These are phyloP conservation scores for Tragelaphus imberbis DNA, from an alignment of 2,113 vertebrate species.

Conservation along the genomic window DNA sequence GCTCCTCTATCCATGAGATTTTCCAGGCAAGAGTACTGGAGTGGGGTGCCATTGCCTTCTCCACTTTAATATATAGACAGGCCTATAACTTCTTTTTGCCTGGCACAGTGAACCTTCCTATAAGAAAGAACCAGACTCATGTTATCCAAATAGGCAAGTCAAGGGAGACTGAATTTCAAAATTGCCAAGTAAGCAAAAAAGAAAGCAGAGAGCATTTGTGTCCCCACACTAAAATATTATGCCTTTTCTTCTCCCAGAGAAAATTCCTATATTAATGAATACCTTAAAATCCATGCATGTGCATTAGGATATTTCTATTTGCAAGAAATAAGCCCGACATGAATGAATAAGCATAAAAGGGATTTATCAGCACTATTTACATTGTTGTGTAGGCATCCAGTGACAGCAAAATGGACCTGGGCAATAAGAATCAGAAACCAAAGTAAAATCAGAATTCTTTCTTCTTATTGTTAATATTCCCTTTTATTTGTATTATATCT, in stretches of 20 bases:
- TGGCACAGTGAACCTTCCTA: not conserved
- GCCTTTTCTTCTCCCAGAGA: not conserved
- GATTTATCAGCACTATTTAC: not conserved
- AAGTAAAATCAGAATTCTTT: not conserved
- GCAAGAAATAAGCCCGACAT: not conserved
- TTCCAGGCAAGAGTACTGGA: no score
- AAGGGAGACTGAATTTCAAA: not conserved
- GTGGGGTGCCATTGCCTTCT: no score
- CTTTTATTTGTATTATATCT: not conserved
- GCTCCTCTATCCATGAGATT: no score
- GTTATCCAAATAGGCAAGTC: not conserved
- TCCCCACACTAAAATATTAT: not conserved
- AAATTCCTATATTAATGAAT: not conserved
- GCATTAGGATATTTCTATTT: not conserved
- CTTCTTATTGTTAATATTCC: not conserved
- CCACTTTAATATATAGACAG: not conserved
- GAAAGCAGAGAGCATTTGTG: not conserved
- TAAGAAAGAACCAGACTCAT: not conserved
- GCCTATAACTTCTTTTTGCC: not conserved
- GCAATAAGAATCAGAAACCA: not conserved
- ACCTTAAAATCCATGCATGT: not conserved
- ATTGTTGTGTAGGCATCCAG: not conserved
- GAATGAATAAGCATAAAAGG: not conserved
- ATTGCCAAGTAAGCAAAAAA: not conserved
- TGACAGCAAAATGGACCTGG: not conserved